A percentile compares a stretch with the other conserved stretches of the same genome.
Evolutionary conservation across 2,113 vertebrate species (phyloP).

Genomic region (Fregata magnificens): DNA sequence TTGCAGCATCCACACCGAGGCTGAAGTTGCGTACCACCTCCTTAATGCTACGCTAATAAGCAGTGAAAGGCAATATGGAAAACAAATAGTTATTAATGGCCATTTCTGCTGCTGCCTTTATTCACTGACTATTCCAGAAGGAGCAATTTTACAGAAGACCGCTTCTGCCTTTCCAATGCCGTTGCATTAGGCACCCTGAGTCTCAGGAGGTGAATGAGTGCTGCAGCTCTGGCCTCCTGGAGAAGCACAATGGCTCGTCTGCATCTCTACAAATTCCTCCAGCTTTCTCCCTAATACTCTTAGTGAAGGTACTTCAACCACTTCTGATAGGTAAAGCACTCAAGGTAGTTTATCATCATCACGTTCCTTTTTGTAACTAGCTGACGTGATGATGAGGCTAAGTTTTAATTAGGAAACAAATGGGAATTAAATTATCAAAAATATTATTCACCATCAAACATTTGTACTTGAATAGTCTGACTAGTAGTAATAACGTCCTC

Average conservation of each 20-base stretch:
- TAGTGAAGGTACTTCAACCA: neutral
- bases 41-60: neutral
- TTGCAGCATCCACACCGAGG: neutral
- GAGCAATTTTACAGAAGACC: neutral
- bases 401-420: slow-evolving; percentile 19
- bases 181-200: neutral
- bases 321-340: neutral
- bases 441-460: neutral
- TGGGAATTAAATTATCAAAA: neutral
- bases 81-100: slow-evolving; percentile 20
- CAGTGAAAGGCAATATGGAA: neutral
- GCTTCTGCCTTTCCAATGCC: neutral
- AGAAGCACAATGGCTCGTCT: neutral
- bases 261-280: neutral
- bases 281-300: neutral
- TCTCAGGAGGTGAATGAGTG: neutral
- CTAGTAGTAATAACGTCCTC: neutral
- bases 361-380: neutral
- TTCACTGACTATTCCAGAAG: neutral
- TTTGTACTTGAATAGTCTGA: neutral
- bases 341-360: neutral
- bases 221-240: neutral
- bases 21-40: neutral
- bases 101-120: neutral
- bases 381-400: neutral